A percentile compares a stretch with the other conserved stretches of the same genome.
phyloP scores from a whole-genome alignment of 2,888 invertebrate species.

The Andrena camellia region DNA sequence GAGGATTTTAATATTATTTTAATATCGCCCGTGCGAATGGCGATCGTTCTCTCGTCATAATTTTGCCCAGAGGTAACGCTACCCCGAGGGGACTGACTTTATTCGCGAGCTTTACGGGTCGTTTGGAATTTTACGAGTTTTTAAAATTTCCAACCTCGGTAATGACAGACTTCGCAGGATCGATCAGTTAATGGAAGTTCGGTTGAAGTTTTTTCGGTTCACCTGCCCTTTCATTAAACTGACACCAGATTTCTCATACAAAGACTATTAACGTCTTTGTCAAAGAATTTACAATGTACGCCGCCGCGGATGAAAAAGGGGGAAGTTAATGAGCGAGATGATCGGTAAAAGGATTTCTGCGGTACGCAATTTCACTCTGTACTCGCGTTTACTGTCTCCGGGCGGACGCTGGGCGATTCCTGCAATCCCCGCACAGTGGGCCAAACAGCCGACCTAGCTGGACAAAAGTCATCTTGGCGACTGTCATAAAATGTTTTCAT shows the following conservation, averaged over 20 bases:
- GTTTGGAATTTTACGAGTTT: background rate
- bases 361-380: too few relatives aligned
- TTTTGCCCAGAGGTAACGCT: background rate
- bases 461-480: too few relatives aligned
- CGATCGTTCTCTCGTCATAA: constrained; percentile 2
- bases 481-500: too few relatives aligned
- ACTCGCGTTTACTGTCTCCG: too few relatives aligned
- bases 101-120: background rate
- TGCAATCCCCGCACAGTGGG: background rate
- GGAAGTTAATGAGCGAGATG: constrained; percentile 2
- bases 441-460: too few relatives aligned
- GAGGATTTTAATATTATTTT: constrained; percentile 22
- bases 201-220: too few relatives aligned
- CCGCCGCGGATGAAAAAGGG: background rate
- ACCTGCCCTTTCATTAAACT: too few relatives aligned
- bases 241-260: too few relatives aligned
- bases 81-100: background rate
- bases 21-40: background rate
- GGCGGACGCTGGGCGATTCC: background rate
- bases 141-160: background rate
- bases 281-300: too few relatives aligned
- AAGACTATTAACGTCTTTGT: too few relatives aligned
- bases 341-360: background rate
- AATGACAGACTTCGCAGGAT: background rate
- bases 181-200: background rate